A percentile compares a stretch with the other conserved stretches of the same genome.
These are phyloP conservation scores for Felis chaus DNA, from an alignment of 2,113 vertebrate genomes.

Conservation along the genomic window DNA sequence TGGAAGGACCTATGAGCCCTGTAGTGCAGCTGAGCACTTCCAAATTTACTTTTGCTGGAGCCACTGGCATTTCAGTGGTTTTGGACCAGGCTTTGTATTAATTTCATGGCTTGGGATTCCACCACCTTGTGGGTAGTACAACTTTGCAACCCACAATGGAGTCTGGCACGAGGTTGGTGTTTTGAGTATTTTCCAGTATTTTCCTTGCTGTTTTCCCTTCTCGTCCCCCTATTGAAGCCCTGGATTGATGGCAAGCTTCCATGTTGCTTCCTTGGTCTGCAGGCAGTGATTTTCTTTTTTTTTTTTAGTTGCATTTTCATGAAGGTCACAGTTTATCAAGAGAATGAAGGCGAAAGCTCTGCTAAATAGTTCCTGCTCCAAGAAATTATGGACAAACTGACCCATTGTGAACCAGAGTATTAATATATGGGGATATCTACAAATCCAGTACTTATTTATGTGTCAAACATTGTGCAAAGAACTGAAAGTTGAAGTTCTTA, in stretches of 20 bases:
- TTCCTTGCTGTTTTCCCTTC: background rate
- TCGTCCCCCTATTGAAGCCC: background rate
- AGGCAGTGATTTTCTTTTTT: background rate
- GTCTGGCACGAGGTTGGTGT: background rate
- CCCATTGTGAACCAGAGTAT: background rate
- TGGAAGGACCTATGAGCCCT: background rate
- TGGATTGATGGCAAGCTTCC: background rate
- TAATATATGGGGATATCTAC: background rate
- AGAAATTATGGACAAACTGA: conserved; percentile 2
- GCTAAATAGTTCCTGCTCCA: background rate
- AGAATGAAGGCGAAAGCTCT: background rate
- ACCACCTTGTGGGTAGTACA: background rate
- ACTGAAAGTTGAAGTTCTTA: background rate
- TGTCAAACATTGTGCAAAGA: background rate
- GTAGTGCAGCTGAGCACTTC: background rate
- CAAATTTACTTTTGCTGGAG: background rate
- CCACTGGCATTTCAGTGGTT: background rate
- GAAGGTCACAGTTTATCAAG: background rate
- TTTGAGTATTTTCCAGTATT: background rate
- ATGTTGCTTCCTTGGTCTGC: background rate
- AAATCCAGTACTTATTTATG: background rate
- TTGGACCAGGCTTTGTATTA: background rate
- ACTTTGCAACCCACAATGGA: background rate
- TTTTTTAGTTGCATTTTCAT: background rate
- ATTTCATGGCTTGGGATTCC: conserved; percentile 6